These are phyloP conservation scores for Gortyna flavago DNA, from an alignment of 2,888 invertebrate species.

Conservation along the genomic window DNA sequence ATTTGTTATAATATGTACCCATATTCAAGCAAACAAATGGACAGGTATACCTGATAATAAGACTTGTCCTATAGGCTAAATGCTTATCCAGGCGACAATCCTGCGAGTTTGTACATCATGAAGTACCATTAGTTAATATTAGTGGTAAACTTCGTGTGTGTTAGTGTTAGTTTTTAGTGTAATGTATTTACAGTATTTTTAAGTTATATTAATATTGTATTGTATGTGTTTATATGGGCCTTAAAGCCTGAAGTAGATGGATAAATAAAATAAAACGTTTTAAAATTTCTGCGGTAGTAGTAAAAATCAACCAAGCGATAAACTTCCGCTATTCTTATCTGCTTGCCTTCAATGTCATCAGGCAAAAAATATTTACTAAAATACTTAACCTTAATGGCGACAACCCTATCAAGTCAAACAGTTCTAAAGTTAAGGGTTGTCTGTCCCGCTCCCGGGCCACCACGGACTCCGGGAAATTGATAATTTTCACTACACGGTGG, in stretches of 20 bases:
- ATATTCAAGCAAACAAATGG: too few species aligned
- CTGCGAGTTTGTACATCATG: neutral
- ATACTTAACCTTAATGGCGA: neutral
- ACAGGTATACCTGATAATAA: too few species aligned
- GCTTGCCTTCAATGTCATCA: neutral
- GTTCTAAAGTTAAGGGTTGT: constrained; percentile 82
- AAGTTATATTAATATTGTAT: too few species aligned
- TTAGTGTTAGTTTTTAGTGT: too few species aligned
- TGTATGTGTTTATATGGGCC: too few species aligned
- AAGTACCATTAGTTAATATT: neutral
- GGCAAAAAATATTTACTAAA: neutral
- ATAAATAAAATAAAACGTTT: neutral
- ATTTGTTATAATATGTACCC: too few species aligned
- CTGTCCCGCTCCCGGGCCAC: constrained; percentile 66
- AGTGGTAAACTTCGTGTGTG: too few species aligned
- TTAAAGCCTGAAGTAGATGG: too few species aligned
- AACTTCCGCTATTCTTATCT: neutral
- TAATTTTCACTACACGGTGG: constrained; percentile 84
- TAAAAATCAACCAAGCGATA: constrained; percentile 3
- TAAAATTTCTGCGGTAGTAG: neutral
- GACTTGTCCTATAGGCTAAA: neutral
- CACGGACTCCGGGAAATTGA: constrained; percentile 81
- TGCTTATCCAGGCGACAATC: neutral
- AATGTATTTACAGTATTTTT: too few species aligned
- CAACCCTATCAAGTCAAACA: constrained; percentile 80